Percentiles rank a stretch among this genome's conserved stretches.
These are phyloP conservation scores for Apis florea DNA, from an alignment of 1,140 invertebrate genomes.

Conservation along the genomic window DNA sequence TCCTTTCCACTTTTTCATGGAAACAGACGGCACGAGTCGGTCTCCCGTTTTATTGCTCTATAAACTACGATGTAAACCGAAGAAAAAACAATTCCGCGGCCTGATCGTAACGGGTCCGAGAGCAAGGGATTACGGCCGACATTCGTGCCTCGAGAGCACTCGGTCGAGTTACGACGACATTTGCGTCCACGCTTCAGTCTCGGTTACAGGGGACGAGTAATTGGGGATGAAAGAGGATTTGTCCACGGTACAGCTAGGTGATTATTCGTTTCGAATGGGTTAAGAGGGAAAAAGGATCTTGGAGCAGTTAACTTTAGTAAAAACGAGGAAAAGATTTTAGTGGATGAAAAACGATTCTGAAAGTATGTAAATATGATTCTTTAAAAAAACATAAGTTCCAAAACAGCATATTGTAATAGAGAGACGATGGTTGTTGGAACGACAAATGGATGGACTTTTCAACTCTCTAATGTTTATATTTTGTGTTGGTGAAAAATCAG, in stretches of 20 bases:
- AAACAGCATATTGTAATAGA: too few species aligned
- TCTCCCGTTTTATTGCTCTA: not conserved
- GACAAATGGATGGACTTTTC: too few species aligned
- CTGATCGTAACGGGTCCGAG: conserved; percentile 2
- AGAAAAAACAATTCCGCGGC: conserved; percentile 26
- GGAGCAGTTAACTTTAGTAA: not conserved
- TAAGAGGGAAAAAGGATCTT: not conserved
- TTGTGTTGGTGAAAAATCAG: too few species aligned
- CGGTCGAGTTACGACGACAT: not conserved
- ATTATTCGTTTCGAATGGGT: not conserved
- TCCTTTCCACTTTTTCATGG: too few species aligned
- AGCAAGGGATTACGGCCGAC: conserved; percentile 6
- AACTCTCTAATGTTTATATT: too few species aligned
- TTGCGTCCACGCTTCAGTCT: not conserved
- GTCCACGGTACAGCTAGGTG: not conserved
- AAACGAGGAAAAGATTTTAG: not conserved
- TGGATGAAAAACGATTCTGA: not conserved
- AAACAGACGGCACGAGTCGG: not conserved
- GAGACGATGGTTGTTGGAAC: too few species aligned
- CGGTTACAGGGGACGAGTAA: not conserved
- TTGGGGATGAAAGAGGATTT: not conserved
- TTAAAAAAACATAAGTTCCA: too few species aligned
- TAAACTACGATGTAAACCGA: conserved; percentile 25
- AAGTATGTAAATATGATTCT: too few species aligned
- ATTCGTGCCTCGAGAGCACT: not conserved